Percentiles rank a stretch among this genome's conserved stretches.
Conservation (phyloP, 2,888 invertebrate species). For the Harpagoxenus sublaevis region DNA sequence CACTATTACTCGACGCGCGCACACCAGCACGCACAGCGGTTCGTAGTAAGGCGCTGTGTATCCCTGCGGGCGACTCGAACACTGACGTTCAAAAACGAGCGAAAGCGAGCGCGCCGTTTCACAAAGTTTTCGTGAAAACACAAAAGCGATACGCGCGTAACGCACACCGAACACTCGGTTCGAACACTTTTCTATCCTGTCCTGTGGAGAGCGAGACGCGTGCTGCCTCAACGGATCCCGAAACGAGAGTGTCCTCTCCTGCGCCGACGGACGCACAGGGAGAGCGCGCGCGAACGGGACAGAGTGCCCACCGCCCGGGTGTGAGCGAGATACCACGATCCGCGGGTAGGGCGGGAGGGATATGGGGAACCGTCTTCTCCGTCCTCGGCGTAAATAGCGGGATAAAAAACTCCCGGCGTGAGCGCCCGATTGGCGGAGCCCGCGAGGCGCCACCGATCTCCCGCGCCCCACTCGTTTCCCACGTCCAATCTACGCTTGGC, state of each 20-base stretch:
- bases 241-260: conserved; percentile 84
- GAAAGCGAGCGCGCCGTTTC: not conserved
- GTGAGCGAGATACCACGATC: conserved; percentile 67
- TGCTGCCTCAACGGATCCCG: conserved; percentile 83
- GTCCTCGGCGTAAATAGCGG: conserved; percentile 80
- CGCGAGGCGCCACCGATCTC: conserved; percentile 73
- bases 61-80: not conserved
- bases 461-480: conserved; percentile 67
- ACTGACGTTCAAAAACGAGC: not conserved
- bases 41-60: conserved; percentile 22
- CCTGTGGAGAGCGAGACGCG: conserved; percentile 74
- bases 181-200: conserved; percentile 27
- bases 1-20: not conserved
- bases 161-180: not conserved
- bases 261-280: conserved; percentile 74
- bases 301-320: conserved; percentile 65
- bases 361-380: conserved; percentile 72
- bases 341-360: conserved; percentile 44
- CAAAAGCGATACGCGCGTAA: not conserved
- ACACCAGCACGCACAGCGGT: not conserved
- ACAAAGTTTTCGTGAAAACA: too few species aligned
- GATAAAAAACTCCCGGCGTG: conserved; percentile 80
- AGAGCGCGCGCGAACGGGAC: conserved; percentile 66
- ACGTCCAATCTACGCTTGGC: conserved; percentile 77
- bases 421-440: conserved; percentile 75